Evolutionary conservation across 2,113 vertebrate genomes (phyloP).

Genomic region (Melanerpes formicivorus): DNA sequence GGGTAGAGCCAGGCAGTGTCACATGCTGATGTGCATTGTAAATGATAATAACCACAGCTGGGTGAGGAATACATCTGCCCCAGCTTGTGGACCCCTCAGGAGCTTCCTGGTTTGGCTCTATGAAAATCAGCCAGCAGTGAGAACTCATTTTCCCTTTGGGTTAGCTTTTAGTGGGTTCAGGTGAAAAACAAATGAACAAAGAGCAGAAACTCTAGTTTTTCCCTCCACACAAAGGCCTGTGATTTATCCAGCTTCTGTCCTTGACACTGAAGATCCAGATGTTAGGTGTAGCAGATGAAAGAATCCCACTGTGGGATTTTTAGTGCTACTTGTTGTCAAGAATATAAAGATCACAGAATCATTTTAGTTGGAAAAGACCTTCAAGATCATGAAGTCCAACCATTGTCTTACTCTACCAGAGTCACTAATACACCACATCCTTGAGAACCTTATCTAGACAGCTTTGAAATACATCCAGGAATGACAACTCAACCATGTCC

Average conservation of each 20-base stretch:
- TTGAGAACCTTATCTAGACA: too few species aligned
- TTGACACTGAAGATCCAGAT: neutral
- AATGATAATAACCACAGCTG: neutral
- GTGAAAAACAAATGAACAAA: neutral
- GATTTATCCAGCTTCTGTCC: neutral
- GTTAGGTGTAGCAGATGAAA: neutral
- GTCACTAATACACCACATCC: too few species aligned
- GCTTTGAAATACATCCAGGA: too few species aligned
- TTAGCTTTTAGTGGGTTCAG: neutral
- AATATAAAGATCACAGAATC: neutral
- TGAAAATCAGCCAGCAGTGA: slow-evolving; percentile 14
- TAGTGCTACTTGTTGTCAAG: neutral
- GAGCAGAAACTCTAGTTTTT: neutral
- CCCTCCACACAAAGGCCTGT: neutral
- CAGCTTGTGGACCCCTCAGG: neutral
- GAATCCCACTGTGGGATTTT: neutral
- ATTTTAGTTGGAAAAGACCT: too few species aligned
- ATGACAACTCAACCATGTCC: too few species aligned
- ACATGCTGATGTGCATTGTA: slow-evolving; percentile 32
- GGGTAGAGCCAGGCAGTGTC: neutral
- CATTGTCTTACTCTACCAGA: too few species aligned
- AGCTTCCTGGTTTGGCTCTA: neutral
- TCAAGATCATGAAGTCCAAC: too few species aligned
- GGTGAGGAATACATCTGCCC: neutral
- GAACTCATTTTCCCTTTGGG: neutral